A percentile compares a stretch with the other conserved stretches of the same genome.
phyloP scores from a whole-genome alignment of 2,888 invertebrate species.

The Allacma fusca region DNA sequence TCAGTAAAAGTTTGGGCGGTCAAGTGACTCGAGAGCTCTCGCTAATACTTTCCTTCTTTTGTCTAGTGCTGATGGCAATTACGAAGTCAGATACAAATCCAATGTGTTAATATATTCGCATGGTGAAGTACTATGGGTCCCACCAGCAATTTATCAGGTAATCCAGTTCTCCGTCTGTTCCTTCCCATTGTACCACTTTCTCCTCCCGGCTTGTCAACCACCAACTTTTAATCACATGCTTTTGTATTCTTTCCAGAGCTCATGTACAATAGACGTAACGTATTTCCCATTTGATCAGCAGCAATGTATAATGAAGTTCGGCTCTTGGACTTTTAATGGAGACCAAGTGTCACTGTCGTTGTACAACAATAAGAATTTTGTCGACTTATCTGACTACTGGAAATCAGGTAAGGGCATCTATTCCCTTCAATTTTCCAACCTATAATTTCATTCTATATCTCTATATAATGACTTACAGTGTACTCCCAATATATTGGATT shows the following conservation, averaged over 20 bases:
- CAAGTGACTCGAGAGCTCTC: too few relatives aligned
- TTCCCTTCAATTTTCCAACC: too few relatives aligned
- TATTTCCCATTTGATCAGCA: constrained; percentile 99
- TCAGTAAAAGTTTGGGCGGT: too few relatives aligned
- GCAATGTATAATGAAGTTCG: constrained; percentile 99
- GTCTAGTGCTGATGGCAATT: constrained; percentile 96
- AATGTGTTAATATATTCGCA: constrained; percentile 98
- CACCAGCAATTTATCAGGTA: constrained; percentile 98
- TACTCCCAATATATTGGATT: too few relatives aligned
- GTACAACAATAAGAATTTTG: constrained; percentile 94
- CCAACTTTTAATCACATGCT: constrained; percentile 80
- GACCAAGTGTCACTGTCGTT: constrained; percentile 94
- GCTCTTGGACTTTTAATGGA: constrained; percentile 97
- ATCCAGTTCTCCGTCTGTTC: constrained; percentile 24
- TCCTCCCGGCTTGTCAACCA: constrained; percentile 39
- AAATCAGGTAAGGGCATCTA: constrained; percentile 75
- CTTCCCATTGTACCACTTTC: neutral
- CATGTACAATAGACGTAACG: constrained; percentile 98
- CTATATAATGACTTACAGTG: too few relatives aligned
- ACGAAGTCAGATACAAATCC: constrained; percentile 98
- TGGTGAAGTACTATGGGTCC: constrained; percentile 97
- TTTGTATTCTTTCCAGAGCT: constrained; percentile 74
- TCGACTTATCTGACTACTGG: constrained; percentile 96
- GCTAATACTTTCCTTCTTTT: constrained; percentile 26
- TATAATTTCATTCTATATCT: too few relatives aligned